Evolutionary conservation across 2,113 vertebrate species (phyloP).

Genomic region (Indri indri): DNA sequence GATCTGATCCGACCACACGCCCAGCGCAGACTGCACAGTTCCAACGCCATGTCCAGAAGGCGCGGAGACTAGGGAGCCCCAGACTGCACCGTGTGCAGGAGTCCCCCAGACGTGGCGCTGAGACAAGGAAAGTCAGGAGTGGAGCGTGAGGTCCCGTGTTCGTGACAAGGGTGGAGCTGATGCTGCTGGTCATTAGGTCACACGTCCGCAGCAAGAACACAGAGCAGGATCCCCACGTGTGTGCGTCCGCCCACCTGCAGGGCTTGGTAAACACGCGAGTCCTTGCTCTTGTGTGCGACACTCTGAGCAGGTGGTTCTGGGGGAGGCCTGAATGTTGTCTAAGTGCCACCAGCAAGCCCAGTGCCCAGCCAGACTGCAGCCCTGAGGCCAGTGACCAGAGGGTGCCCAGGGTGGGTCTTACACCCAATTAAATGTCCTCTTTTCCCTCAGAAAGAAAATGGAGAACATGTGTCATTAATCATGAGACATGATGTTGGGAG

Average conservation of each 20-base stretch:
- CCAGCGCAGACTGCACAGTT: too few species aligned
- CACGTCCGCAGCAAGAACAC: accelerated
- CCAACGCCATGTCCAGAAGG: too few species aligned
- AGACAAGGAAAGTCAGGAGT: not conserved
- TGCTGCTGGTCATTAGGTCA: not conserved
- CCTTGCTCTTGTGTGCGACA: not conserved
- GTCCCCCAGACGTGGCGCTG: not conserved
- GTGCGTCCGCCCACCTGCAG: not conserved
- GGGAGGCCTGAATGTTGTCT: not conserved
- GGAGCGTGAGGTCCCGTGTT: not conserved
- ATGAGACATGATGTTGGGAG: too few species aligned
- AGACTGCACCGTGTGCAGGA: too few species aligned
- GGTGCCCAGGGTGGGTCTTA: too few species aligned
- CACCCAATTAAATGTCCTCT: too few species aligned
- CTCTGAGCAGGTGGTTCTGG: accelerated
- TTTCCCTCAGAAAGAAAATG: not conserved
- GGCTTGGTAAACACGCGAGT: accelerated
- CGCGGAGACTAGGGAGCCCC: too few species aligned
- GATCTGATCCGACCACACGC: too few species aligned
- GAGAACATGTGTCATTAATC: too few species aligned
- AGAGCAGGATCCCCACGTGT: not conserved
- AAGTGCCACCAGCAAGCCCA: not conserved
- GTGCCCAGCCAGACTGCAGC: too few species aligned
- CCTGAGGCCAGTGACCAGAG: too few species aligned
- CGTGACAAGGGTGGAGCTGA: too few species aligned